Base-by-base conservation (phyloP, 2,113 vertebrate species). In the Microtus richardsoni region DNA sequence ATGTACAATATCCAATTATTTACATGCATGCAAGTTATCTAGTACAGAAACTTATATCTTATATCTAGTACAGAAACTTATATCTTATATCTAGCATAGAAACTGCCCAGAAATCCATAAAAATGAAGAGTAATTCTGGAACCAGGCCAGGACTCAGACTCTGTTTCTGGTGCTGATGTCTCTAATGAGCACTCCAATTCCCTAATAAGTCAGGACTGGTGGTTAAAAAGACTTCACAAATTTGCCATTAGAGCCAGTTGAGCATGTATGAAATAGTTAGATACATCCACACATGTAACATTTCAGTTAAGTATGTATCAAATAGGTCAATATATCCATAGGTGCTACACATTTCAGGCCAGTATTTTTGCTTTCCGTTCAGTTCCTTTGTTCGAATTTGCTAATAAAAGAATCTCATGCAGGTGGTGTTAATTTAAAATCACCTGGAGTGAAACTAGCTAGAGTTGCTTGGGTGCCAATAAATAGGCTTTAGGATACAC, bases 381-480 rank as follows among this genome's bases (percentile, higher is more conserved):
- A n/a, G 13, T 94, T 66, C 3, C 14, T 79, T 89, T 86, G 52
- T 84, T 92, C 41, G 80, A 66, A 44, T 95, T 85, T 88, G 16
- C 52, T 73, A 71, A 78, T 92, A 74, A 95, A 91, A 87, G 3
- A 93, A 89, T 88, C 74, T 33, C 60, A 89, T 60, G 22, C 82
- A 96, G 66, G 82, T 94, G 39, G 26, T 91, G 44, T 86, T 97
- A 88, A 71, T 88, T 85, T 97, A 75, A 94, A 97, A 93, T 92
- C 66, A 91, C 2, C 89, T 91, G 49, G 78, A 84, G 73, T 93
- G 89, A 94, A 80, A 96, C 95, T 54, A 88, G 16, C 24, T 88
- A 68, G 28, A 62, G 52, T 54, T 89, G 60, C 75, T 83, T 94
- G 39, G 21, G 13, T 89, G 74, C 47, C 89, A 92, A 90, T 85